phyloP scores from a whole-genome alignment of 1,140 invertebrate species.

The Oscheius sp. region DNA sequence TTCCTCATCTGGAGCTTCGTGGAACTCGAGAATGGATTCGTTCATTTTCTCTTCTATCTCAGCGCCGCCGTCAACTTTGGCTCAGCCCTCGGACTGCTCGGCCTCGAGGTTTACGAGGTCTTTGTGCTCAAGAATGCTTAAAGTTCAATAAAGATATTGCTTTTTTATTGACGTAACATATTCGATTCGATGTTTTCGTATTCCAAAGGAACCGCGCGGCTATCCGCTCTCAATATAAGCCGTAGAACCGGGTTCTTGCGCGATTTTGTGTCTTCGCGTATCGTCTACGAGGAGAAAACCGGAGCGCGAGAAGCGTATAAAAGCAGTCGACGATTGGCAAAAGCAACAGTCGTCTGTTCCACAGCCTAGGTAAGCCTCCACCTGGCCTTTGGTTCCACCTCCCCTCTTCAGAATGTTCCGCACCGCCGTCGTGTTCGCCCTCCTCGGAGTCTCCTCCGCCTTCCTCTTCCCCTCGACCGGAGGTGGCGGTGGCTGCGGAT shows the following conservation, averaged over 20 bases:
- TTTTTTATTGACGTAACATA: too few relatives aligned
- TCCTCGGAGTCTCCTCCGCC: background rate
- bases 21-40: conserved; percentile 13
- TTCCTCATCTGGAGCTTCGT: conserved; percentile 17
- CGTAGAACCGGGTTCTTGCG: background rate
- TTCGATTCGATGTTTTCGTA: too few relatives aligned
- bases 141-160: too few relatives aligned
- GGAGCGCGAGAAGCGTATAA: too few relatives aligned
- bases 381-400: background rate
- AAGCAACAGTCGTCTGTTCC: background rate
- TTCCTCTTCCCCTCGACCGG: conserved; percentile 2
- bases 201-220: too few relatives aligned
- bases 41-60: conserved; percentile 6
- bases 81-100: conserved; percentile 16
- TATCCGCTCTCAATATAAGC: background rate
- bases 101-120: conserved; percentile 21
- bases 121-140: conserved; percentile 2
- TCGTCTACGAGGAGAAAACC: background rate
- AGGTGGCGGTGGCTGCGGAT: background rate
- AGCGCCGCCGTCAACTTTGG: background rate
- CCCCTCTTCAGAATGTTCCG: background rate
- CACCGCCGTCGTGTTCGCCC: background rate
- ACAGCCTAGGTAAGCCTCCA: background rate
- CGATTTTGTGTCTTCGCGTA: background rate
- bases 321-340: background rate